Conservation (phyloP, 2,888 invertebrate genomes). For the Eudasyphora cyanicolor region DNA sequence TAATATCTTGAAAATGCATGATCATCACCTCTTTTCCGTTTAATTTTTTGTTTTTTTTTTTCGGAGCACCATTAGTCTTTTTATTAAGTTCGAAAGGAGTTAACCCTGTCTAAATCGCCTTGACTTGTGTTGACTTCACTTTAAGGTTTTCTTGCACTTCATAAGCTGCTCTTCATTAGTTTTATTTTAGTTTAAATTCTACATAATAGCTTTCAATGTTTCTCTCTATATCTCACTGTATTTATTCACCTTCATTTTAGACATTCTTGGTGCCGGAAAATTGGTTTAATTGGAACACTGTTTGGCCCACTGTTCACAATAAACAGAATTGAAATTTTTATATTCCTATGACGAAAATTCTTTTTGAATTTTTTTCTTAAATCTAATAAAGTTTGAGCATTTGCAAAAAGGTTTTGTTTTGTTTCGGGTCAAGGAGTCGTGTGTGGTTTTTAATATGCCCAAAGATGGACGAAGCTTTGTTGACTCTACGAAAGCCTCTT, state of each 20-base stretch:
- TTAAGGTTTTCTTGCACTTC: not conserved
- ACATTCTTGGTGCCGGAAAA: conserved; percentile 73
- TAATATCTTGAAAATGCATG: conserved; percentile 38
- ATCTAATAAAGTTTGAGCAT: not conserved
- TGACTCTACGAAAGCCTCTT: too few relatives aligned
- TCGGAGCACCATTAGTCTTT: not conserved
- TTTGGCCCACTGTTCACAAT: conserved; percentile 71
- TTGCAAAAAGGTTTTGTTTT: not conserved
- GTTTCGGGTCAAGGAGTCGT: too few relatives aligned
- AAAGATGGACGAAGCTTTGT: too few relatives aligned
- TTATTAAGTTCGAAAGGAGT: too few relatives aligned
- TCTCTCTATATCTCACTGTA: conserved; percentile 40
- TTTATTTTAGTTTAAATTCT: conserved; percentile 9
- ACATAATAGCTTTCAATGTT: conserved; percentile 21
- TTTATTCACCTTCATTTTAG: conserved; percentile 74
- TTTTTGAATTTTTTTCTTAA: not conserved
- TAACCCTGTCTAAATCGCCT: conserved; percentile 8
- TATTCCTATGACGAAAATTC: not conserved
- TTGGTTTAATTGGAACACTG: conserved; percentile 78
- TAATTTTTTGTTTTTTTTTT: not conserved
- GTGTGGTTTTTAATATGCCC: too few relatives aligned
- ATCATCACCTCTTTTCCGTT: not conserved
- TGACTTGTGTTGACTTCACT: conserved; percentile 25
- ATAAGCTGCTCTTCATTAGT: conserved; percentile 46
- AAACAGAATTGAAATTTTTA: conserved; percentile 59